These are phyloP conservation scores for Kradibia gibbosae DNA, from an alignment of 1,140 invertebrate genomes.

Conservation along the genomic window DNA sequence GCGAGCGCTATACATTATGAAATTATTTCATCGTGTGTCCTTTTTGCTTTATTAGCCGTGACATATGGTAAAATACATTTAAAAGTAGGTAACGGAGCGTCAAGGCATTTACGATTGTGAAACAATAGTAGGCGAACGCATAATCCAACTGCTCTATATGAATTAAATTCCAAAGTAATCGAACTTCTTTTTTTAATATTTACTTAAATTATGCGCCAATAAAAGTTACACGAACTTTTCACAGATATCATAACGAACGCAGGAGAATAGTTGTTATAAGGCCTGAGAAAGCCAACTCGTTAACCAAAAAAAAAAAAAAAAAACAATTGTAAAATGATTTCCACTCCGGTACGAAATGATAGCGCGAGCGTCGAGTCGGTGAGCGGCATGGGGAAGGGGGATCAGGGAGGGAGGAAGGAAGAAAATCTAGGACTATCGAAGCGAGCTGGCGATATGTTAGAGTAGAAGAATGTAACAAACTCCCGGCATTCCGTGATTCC, in stretches of 20 bases:
- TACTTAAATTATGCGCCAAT: not conserved
- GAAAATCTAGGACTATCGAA: not conserved
- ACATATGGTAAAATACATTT: not conserved
- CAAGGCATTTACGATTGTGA: not conserved
- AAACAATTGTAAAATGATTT: no score
- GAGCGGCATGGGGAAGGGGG: not conserved
- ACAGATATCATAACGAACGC: no score
- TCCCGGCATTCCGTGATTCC: not conserved
- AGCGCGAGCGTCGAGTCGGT: no score
- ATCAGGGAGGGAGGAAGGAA: not conserved
- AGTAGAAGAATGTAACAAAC: not conserved
- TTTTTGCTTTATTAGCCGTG: not conserved
- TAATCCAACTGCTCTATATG: not conserved
- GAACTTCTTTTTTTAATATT: conserved; percentile 2
- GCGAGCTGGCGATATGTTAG: not conserved
- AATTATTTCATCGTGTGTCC: not conserved
- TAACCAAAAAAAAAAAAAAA: no score
- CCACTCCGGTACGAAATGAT: no score
- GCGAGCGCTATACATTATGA: not conserved
- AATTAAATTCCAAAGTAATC: not conserved
- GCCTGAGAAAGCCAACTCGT: no score
- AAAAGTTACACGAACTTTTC: not conserved
- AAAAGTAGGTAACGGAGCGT: conserved; percentile 4
- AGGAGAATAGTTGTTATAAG: no score
- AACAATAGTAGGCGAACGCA: not conserved